Base-by-base conservation (phyloP, 1,140 invertebrate genomes). In the Tetramorium alpestre region DNA sequence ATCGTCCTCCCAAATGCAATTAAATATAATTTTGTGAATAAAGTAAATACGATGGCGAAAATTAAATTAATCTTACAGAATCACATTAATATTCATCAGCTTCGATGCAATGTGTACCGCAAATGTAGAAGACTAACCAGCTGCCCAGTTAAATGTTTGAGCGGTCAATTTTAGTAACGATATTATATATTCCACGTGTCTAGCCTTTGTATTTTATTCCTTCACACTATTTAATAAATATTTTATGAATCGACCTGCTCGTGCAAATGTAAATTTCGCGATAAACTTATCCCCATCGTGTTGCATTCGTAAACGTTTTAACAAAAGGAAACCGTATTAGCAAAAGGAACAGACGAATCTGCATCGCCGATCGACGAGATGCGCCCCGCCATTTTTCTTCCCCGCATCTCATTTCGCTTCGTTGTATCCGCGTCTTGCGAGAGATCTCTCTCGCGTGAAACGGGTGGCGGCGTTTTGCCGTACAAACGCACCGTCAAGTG, bases 321-420 rank as follows among this genome's bases (percentile, higher is more conserved):
- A 25, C 22, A 84, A 56, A 54, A n/a, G 10, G 60, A 2, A 33
- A 33, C 3, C 3, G 65, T 72, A 62, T 56, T 72, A 73, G n/a
- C 22, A 84, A 56, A 54, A 73, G 25, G 10, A 70, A 78, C 44
- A 13, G 38, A 28, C 41, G 67, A 28, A 56, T 44, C 25, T 70
- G 5, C 33, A 70, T 69, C 33, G n/a, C 7, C 41, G 18, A 25
- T 47, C 44, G 60, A 54, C 41, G 33, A 58, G 18, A 38, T 44
- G 44, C n/a, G 33, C 22, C 22, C 18, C 8, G 47, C 28, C n/a
- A 78, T 69, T 56, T 88, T 62, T 84, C 64, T 78, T 60, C 3
- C 41, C 10, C 38, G 56, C 51, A n/a, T 84, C 69, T 84, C 69
- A 73, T 73, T 73, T 75, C 18, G 56, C 72, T 85, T 89, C 88